A percentile compares a stretch with the other conserved stretches of the same genome.
phyloP scores from a whole-genome alignment of 2,888 invertebrate species.

The Fragum sueziense region DNA sequence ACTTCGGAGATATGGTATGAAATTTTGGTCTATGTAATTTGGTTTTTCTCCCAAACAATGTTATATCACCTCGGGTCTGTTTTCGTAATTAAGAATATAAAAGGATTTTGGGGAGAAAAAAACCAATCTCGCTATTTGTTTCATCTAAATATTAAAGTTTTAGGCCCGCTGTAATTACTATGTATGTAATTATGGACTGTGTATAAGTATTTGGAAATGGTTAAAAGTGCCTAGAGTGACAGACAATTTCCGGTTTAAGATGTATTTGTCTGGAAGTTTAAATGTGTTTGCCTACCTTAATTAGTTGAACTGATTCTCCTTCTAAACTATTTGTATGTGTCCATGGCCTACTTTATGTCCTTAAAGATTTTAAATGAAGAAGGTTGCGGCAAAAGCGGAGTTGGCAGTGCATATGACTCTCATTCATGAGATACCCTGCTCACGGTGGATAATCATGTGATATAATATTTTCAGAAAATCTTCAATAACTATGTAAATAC shows the following conservation, averaged over 20 bases:
- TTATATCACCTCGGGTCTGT: constrained; percentile 13
- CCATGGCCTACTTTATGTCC: not conserved
- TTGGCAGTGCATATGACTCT: too few species aligned
- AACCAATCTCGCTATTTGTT: constrained; percentile 9
- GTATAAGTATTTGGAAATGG: constrained; percentile 23
- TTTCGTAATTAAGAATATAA: constrained; percentile 21
- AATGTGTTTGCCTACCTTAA: constrained; percentile 4
- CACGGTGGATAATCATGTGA: too few species aligned
- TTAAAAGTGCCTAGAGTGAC: constrained; percentile 18
- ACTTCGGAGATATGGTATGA: not conserved
- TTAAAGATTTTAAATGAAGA: not conserved
- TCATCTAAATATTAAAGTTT: constrained; percentile 19
- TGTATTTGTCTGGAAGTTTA: constrained; percentile 24
- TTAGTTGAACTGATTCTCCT: constrained; percentile 12
- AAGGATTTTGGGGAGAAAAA: constrained; percentile 21
- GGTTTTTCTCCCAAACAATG: constrained; percentile 12
- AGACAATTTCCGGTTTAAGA: constrained; percentile 24
- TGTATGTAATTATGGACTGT: constrained; percentile 13
- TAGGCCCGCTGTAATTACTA: constrained; percentile 15
- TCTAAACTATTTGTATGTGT: constrained; percentile 7
- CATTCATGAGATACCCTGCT: too few species aligned
- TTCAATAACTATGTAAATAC: too few species aligned
- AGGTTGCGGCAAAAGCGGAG: not conserved
- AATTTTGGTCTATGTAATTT: constrained; percentile 15
- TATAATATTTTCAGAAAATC: too few species aligned